These are phyloP conservation scores for Hylia prasina DNA, from an alignment of 2,113 vertebrate genomes.

Conservation along the genomic window DNA sequence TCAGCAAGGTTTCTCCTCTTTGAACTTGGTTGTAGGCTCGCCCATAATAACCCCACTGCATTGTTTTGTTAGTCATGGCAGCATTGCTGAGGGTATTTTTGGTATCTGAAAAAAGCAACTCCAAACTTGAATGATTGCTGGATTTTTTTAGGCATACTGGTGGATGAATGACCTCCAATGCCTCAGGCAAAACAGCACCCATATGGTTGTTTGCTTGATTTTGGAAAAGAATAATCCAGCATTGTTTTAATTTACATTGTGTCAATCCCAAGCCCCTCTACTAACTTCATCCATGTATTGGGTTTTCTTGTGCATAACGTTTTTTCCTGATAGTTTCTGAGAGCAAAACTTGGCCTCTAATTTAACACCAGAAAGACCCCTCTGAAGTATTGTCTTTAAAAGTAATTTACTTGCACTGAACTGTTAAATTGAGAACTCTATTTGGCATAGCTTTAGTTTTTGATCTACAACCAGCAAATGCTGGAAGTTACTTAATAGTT, in stretches of 20 bases:
- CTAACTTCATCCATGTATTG: neutral
- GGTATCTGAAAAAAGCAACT: neutral
- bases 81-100: neutral
- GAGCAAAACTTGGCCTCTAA: neutral
- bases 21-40: neutral
- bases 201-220: constrained; percentile 30
- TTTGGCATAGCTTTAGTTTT: neutral
- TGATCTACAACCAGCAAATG: neutral
- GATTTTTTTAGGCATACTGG: constrained; percentile 16
- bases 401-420: neutral
- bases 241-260: neutral
- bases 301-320: neutral
- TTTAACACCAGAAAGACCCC: neutral
- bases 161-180: constrained; percentile 39
- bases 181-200: neutral
- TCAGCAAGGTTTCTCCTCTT: neutral
- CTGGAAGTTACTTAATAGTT: neutral
- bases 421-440: neutral
- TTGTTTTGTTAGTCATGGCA: neutral
- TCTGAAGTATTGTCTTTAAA: neutral
- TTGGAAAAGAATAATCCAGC: neutral
- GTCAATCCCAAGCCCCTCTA: neutral
- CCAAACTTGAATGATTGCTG: neutral
- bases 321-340: neutral
- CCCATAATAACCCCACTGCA: neutral